Evolutionary conservation across 1,140 invertebrate genomes (phyloP), one percentile per base, ranked within the genome.

Genomic region (Coboldia fuscipes): DNA sequence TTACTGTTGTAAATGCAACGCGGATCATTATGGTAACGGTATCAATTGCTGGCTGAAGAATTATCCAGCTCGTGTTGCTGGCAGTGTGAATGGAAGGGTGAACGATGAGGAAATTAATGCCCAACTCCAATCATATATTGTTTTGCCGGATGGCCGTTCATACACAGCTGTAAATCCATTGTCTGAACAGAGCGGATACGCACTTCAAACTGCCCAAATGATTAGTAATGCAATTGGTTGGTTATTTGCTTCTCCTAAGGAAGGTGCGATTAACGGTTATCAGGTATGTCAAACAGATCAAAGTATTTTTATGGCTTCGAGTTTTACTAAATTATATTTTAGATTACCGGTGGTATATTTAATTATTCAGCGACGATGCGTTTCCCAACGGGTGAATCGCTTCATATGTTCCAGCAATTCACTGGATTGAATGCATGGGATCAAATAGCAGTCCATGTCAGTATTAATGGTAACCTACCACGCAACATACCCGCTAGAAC

Each of bases 41-140:
- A 70, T 71, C 51, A 71, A 71, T 30, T 97, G 92, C 48, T 62
- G 96, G 22, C 71, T 74, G 54, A 70, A 77, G 48, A 76, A 76
- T 45, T 58, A 71, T 3, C 81, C 86, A 0, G 63, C 90, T 30
- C 62, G 89, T 45, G 72, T 94, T 1, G 82, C 75, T 38, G 90
- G 90, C 2, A 79, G 78, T 55, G 60, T 96, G 2, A 67, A 64
- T 34, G 83, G 88, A 8, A 63, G 63, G 33, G 51, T 97, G 1
- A 96, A 96, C 48, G 72, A 71, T 14, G 51, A 75, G 17, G 52
- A 62, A 13, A 58, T 92, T 3, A 63, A 72, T 9, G 65, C 79
- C n/a, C 78, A 89, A 50, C 60, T 94, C 32, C 89, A 96, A 57
- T 79, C 84, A 1, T 97, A 93, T 51, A 73, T 96, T 1, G 77